These are phyloP conservation scores for Cuniculus paca DNA, from an alignment of 2,797 vertebrate genomes.

Conservation along the genomic window DNA sequence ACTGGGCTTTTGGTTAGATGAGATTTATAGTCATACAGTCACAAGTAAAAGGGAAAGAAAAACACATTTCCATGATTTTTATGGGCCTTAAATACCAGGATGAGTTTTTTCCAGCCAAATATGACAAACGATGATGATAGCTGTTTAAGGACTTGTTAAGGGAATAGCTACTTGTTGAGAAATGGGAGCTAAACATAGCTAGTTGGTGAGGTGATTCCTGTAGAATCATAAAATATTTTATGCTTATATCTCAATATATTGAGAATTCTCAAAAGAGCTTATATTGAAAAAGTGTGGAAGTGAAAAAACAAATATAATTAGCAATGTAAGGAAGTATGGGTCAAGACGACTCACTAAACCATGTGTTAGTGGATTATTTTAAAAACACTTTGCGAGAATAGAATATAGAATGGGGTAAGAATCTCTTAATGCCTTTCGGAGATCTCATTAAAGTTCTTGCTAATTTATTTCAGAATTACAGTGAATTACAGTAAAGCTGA, in stretches of 20 bases:
- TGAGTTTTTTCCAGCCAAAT: neutral
- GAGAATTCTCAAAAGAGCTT: neutral
- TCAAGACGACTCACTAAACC: neutral
- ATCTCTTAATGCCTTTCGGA: neutral
- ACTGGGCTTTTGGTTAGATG: neutral
- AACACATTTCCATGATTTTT: neutral
- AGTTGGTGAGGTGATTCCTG: neutral
- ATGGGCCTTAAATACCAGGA: neutral
- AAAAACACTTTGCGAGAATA: neutral
- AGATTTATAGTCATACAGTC: neutral
- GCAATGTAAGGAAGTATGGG: neutral
- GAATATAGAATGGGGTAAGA: neutral
- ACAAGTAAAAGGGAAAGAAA: neutral
- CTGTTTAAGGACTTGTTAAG: neutral
- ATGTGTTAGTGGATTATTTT: neutral
- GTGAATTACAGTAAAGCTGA: neutral
- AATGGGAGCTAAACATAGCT: neutral
- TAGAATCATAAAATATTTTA: neutral
- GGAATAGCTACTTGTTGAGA: neutral
- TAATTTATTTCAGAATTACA: constrained; percentile 59
- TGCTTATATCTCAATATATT: neutral
- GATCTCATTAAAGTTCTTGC: neutral
- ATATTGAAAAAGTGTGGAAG: neutral
- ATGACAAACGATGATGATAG: neutral
- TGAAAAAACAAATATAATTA: neutral